Conservation (phyloP, 2,113 vertebrate genomes). For the Microtus montanus region DNA sequence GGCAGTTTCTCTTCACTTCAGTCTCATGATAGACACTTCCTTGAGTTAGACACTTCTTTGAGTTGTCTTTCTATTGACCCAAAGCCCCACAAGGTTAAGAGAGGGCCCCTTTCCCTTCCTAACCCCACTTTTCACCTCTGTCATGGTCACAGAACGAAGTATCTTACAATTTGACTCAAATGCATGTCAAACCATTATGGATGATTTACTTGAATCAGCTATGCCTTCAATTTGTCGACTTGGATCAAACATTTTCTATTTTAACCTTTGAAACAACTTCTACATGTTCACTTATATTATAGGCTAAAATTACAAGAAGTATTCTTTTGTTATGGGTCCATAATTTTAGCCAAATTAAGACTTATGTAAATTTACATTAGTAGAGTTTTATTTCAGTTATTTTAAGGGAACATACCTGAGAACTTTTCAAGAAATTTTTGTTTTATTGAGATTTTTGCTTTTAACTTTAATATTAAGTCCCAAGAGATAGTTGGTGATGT, state of each 20-base stretch:
- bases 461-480: background rate
- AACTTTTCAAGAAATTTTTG: background rate
- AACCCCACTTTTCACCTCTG: background rate
- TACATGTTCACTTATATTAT: background rate
- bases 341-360: background rate
- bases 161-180: background rate
- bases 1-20: background rate
- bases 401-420: background rate
- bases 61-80: background rate
- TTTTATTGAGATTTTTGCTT: background rate
- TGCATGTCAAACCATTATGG: background rate
- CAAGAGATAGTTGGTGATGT: background rate
- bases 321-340: background rate
- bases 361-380: background rate
- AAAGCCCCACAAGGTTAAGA: background rate
- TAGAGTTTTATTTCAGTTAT: background rate
- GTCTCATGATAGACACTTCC: background rate
- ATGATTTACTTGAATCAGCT: background rate
- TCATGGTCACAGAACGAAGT: background rate
- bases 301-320: background rate
- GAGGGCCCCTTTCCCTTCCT: background rate
- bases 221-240: background rate
- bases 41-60: constrained; percentile 2
- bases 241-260: background rate
- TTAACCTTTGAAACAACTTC: background rate